Evolutionary conservation across 1,140 invertebrate genomes (phyloP).

Genomic region (Paraescarpia echinospica): DNA sequence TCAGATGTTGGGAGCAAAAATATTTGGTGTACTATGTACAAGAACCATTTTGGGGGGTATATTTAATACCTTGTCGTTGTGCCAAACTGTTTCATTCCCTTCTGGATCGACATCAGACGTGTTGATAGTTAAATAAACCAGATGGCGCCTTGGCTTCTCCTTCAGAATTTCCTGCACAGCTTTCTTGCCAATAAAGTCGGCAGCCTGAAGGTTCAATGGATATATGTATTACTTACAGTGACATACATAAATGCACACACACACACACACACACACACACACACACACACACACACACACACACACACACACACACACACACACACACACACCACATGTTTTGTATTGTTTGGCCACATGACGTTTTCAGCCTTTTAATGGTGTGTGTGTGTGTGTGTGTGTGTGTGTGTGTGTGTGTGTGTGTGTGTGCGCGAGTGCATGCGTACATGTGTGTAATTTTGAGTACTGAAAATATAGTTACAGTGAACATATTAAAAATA

Average conservation of each 20-base stretch:
- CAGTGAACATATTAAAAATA: not conserved
- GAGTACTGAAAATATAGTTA: not conserved
- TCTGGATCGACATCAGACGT: conserved; percentile 48
- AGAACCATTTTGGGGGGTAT: not conserved
- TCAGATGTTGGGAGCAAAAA: not conserved
- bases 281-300: too few relatives aligned
- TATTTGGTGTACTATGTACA: not conserved
- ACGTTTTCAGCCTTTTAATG: too few relatives aligned
- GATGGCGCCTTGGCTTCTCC: conserved; percentile 35
- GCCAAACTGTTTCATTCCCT: conserved; percentile 43
- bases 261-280: too few relatives aligned
- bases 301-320: too few relatives aligned
- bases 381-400: too few relatives aligned
- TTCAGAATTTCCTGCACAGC: conserved; percentile 42
- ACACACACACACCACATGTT: too few relatives aligned
- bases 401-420: too few relatives aligned
- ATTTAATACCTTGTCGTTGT: conserved; percentile 31
- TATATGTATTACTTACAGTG: not conserved
- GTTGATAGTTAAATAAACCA: conserved; percentile 46
- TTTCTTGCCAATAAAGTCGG: conserved; percentile 50
- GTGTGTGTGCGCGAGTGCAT: too few relatives aligned
- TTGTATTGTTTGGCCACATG: too few relatives aligned
- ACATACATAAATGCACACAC: not conserved
- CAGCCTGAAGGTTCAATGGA: conserved; percentile 20
- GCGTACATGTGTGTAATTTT: conserved; percentile 8